phyloP scores from a whole-genome alignment of 1,140 invertebrate species.

The Oryzaephilus surinamensis region DNA sequence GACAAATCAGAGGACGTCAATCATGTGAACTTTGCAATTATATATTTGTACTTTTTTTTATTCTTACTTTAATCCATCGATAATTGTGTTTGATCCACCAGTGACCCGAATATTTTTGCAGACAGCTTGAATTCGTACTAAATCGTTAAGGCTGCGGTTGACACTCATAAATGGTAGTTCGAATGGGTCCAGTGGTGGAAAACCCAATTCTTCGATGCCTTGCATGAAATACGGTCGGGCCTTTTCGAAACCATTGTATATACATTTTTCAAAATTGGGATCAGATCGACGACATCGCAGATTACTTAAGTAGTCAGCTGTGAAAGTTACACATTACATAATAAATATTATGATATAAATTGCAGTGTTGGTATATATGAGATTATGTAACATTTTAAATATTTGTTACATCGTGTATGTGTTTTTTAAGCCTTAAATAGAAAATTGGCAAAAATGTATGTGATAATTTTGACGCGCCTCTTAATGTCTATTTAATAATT shows the following conservation, averaged over 20 bases:
- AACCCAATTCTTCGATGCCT: conserved; percentile 51
- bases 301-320: conserved; percentile 45
- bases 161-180: conserved; percentile 49
- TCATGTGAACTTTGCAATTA: not conserved
- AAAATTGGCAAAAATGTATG: too few species aligned
- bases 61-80: conserved; percentile 53
- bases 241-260: conserved; percentile 44
- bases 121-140: conserved; percentile 52
- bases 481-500: too few species aligned
- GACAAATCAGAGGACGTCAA: too few species aligned
- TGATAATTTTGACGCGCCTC: too few species aligned
- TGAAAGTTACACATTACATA: not conserved
- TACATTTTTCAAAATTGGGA: conserved; percentile 47
- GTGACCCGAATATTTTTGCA: conserved; percentile 52
- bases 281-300: conserved; percentile 45
- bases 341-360: not conserved
- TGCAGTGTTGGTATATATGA: too few species aligned
- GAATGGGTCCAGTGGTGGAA: conserved; percentile 55
- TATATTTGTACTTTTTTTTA: conserved; percentile 3
- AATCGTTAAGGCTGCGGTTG: conserved; percentile 49
- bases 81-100: conserved; percentile 48
- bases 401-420: too few species aligned
- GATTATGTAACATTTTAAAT: not conserved
- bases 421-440: too few species aligned
- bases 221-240: conserved; percentile 45